Base-by-base conservation (phyloP, 2,113 vertebrate genomes). In the Lampris megalopsis region DNA sequence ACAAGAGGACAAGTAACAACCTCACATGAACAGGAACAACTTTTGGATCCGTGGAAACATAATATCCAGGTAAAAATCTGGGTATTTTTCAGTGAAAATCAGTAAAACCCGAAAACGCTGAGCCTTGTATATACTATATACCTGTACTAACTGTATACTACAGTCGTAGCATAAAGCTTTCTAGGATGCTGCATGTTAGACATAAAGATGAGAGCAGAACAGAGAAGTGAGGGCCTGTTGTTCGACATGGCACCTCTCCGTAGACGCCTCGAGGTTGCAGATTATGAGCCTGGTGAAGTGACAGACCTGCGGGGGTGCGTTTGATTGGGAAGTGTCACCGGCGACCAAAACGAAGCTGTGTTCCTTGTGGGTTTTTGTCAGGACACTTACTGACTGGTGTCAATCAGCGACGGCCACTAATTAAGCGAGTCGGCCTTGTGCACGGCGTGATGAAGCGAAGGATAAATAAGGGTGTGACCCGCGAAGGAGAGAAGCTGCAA, bases 341-440 rank as follows among this genome's bases (percentile, higher is more conserved):
- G 82, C 52, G 82, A 91, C 78, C 49, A 84, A 90, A 92, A 92
- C 86, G 86, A 80, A 90, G 86, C 83, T 86, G 82, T 90, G 86
- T 88, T 84, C 88, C 75, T 56, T 89, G 85, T 87, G 75, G 88
- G 80, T 77, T 86, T 82, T 87, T 77, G 77, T 74, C 24, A 24
- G 80, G 88, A 90, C 84, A 80, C 80, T 75, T 91, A 83, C 90
- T 91, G 91, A 83, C 90, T 91, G 91, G 89, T 89, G 83, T 86
- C 75, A 92, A 59, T 67, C 79, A 66, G 81, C 81, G 91, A 90
- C 88, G 74, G 88, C 72, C 69, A 61, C 87, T 91, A 93, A 93
- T 92, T 89, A 83, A 88, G 80, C 73, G 37, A 84, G 83, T 86
- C 86, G 73, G 84, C 85, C 68, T 77, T 64, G 48, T 52, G 82